Conservation (phyloP, 2,797 vertebrate genomes). For the Monodelphis domestica region DNA sequence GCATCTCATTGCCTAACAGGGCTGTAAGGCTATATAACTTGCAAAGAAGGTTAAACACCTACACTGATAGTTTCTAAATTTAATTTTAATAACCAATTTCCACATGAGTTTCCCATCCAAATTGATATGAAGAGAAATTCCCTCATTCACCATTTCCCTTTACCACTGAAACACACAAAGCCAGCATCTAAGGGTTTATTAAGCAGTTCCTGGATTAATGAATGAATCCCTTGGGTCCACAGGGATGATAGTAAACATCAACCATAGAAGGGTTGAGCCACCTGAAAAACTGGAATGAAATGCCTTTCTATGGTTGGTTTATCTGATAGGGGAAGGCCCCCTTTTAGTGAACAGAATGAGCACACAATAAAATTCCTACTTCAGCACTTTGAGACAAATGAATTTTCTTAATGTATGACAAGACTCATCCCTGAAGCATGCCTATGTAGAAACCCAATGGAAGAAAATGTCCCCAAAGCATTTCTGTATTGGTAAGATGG, state of each 20-base stretch:
- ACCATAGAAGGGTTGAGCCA: not conserved
- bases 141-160: not conserved
- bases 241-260: not conserved
- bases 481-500: conserved; percentile 16
- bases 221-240: not conserved
- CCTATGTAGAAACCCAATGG: conserved; percentile 38
- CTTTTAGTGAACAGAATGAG: not conserved
- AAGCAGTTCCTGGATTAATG: not conserved
- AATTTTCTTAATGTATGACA: not conserved
- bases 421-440: conserved; percentile 1
- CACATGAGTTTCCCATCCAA: too few species aligned
- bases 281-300: not conserved
- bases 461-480: conserved; percentile 6
- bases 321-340: not conserved
- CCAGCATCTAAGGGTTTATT: not conserved
- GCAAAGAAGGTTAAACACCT: not conserved
- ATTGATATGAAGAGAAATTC: not conserved
- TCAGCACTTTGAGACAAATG: conserved; percentile 12
- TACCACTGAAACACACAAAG: not conserved
- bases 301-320: not conserved
- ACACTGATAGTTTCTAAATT: not conserved
- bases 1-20: not conserved
- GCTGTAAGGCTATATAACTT: not conserved
- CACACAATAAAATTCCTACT: not conserved
- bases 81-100: too few species aligned